Conservation (phyloP, 2,113 vertebrate genomes). For the Brienomyrus longianalis region DNA sequence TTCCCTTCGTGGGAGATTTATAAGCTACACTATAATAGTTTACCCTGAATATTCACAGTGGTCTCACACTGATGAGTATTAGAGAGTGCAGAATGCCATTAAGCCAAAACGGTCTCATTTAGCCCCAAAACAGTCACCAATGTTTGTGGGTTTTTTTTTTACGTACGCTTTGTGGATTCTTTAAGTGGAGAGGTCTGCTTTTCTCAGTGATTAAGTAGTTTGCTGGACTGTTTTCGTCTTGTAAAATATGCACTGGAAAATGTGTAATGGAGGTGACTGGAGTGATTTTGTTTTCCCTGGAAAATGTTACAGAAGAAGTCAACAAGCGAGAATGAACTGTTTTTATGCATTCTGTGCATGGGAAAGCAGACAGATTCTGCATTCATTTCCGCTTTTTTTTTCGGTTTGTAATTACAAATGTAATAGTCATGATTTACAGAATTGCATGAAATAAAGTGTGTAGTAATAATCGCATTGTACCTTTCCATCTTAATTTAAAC, state of each 20-base stretch:
- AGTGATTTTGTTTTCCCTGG: conserved; percentile 3
- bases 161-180: neutral
- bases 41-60: neutral
- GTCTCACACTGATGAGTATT: neutral
- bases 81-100: neutral
- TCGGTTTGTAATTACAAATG: neutral
- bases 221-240: conserved; percentile 11
- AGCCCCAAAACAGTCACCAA: neutral
- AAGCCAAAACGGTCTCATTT: neutral
- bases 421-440: neutral
- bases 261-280: conserved; percentile 11
- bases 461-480: neutral
- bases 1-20: neutral
- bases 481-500: neutral
- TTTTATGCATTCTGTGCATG: neutral
- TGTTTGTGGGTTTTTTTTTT: neutral
- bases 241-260: conserved; percentile 17
- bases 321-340: neutral
- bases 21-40: neutral
- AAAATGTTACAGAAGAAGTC: conserved; percentile 15
- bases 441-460: neutral
- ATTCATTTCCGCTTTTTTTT: neutral
- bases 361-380: neutral
- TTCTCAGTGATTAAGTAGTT: neutral
- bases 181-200: neutral